Base-by-base conservation (phyloP, 2,888 invertebrate species). In the Nemurella pictetii region DNA sequence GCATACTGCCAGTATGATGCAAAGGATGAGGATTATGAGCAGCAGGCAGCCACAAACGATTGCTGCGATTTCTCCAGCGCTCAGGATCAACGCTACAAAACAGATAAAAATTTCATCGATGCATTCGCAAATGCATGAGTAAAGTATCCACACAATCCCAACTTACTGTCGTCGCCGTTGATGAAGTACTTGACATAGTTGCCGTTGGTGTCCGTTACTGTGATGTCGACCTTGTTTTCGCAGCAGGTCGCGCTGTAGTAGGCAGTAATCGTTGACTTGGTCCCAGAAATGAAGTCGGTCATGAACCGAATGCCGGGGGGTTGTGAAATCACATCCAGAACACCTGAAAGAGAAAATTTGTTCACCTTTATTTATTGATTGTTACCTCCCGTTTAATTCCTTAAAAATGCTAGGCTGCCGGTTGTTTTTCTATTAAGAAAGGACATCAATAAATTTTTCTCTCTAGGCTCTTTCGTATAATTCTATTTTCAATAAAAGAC, bases 241-340 rank as follows among this genome's bases (percentile, higher is more conserved):
- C 96, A 96, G 89, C 96, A 96, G 0, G 94, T 94, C 0, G 95
- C 93, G 26, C 94, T 92, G 89, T 95, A 96, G 1, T 93, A 92
- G 0, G 95, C 94, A 20, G 91, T 91, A 0, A 96, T 92, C 36
- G 93, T 92, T 35, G 94, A 93, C 35, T 92, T 92, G 0, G 94
- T 93, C 0, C 96, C 96, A 0, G 95, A 84, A 29, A 93, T 92
- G 88, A 94, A 96, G 32, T 91, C 92, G 74, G 92, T 91, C 35
- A 92, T 92, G 87, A 95, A 93, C 80, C 92, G 91, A 35, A 96
- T 88, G 0, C 95, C 95, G 26, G 84, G 87, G 2, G 91, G 90
- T 36, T 88, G 86, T 5, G 91, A 90, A 26, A 75, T 26, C 35
- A 87, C 85, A 82, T 84, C 36, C 9, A 86, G 80, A 7, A 87